A percentile compares a stretch with the other conserved stretches of the same genome.
phyloP scores from a whole-genome alignment of 2,888 invertebrate genomes.

The Chelonus formosanus region DNA sequence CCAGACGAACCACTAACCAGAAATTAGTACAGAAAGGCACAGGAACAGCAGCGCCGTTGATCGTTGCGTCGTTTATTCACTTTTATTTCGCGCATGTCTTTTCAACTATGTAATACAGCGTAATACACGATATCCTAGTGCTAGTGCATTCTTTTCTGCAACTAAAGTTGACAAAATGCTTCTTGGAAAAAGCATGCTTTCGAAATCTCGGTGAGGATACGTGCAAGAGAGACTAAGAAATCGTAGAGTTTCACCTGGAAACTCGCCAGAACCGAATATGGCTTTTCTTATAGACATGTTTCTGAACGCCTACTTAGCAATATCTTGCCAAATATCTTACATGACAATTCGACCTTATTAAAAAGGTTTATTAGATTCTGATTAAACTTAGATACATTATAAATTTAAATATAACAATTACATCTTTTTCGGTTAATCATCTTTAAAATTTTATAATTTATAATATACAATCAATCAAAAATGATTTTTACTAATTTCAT shows the following conservation, averaged over 20 bases:
- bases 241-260: conserved; percentile 35
- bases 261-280: conserved; percentile 36
- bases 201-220: conserved; percentile 25
- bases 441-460: too few relatives aligned
- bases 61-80: conserved; percentile 22
- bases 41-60: conserved; percentile 26
- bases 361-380: too few relatives aligned
- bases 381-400: conserved; percentile 1
- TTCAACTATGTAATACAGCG: neutral
- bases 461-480: too few relatives aligned
- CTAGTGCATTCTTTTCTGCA: conserved; percentile 10
- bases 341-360: too few relatives aligned
- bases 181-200: conserved; percentile 29
- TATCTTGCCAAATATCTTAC: neutral
- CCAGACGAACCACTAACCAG: neutral
- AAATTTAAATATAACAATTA: too few relatives aligned
- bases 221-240: neutral
- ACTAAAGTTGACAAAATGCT: conserved; percentile 23
- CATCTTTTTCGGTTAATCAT: too few relatives aligned
- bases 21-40: conserved; percentile 11
- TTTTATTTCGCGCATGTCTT: conserved; percentile 16
- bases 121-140: conserved; percentile 3
- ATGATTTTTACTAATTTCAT: too few relatives aligned
- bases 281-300: conserved; percentile 1
- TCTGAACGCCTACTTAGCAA: conserved; percentile 7